phyloP scores from a whole-genome alignment of 2,113 vertebrate species.

The Asarcornis scutulata region DNA sequence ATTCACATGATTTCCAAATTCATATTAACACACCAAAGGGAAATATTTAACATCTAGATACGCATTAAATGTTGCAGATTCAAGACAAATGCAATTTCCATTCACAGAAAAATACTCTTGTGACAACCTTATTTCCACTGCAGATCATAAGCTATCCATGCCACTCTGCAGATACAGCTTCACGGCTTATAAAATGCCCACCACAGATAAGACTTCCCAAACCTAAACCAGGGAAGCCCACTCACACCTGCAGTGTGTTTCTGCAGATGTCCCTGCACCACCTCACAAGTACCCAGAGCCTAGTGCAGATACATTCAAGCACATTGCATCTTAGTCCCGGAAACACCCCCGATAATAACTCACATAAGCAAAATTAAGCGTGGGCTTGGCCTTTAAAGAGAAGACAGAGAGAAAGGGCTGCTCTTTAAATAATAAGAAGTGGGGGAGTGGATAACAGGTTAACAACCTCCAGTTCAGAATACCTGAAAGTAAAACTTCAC shows the following conservation, averaged over 20 bases:
- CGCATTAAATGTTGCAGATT: neutral
- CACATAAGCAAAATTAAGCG: neutral
- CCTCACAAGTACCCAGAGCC: neutral
- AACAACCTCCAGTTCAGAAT: neutral
- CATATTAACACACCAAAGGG: neutral
- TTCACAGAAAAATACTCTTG: neutral
- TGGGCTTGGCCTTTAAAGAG: neutral
- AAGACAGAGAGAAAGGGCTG: neutral
- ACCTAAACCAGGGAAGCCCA: neutral
- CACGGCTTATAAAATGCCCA: neutral
- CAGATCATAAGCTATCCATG: neutral
- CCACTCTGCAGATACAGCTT: neutral
- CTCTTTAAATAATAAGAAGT: neutral
- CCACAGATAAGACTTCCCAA: neutral
- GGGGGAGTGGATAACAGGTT: neutral
- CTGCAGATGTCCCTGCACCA: neutral
- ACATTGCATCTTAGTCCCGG: neutral
- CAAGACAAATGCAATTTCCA: neutral
- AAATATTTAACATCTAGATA: constrained; percentile 27
- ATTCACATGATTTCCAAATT: neutral
- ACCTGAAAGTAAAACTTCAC: neutral
- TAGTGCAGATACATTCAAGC: neutral
- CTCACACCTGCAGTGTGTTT: neutral
- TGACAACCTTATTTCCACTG: neutral
- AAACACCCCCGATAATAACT: neutral